These are phyloP conservation scores for Boloria euphrosyne DNA, from an alignment of 2,888 invertebrate species.

Conservation along the genomic window DNA sequence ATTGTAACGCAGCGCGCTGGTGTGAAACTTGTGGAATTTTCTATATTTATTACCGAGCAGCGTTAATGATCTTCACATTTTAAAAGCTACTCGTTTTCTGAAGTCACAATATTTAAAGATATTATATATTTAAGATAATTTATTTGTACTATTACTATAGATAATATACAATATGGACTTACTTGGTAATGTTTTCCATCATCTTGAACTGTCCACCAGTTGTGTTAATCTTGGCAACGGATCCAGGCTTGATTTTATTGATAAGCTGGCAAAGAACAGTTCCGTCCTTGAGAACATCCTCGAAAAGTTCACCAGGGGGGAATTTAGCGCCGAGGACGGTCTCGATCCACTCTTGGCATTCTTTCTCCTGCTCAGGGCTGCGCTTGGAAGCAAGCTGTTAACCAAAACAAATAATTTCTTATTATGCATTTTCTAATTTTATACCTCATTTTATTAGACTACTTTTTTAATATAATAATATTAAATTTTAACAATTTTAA, in stretches of 20 bases:
- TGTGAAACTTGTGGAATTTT: no score
- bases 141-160: no score
- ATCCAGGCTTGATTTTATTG: conserved; percentile 95
- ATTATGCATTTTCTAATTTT: neutral
- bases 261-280: conserved; percentile 96
- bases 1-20: no score
- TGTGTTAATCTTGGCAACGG: conserved; percentile 94
- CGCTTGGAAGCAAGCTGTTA: conserved; percentile 91
- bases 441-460: no score
- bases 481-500: no score
- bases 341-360: conserved; percentile 97
- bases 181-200: conserved; percentile 99
- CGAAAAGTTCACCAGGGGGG: conserved; percentile 90
- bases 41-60: no score
- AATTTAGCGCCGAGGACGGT: conserved; percentile 92
- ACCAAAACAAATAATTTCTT: conserved; percentile 21
- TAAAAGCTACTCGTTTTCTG: no score
- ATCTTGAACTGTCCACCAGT: conserved; percentile 98
- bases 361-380: conserved; percentile 89
- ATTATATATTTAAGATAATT: no score
- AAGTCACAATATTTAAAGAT: no score
- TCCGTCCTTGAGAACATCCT: conserved; percentile 95
- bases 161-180: conserved; percentile 53
- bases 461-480: no score
- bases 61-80: no score